Evolutionary conservation across 2,113 vertebrate genomes (phyloP), one percentile per base, ranked within the genome.

Genomic region (Campylomormyrus tamandua): DNA sequence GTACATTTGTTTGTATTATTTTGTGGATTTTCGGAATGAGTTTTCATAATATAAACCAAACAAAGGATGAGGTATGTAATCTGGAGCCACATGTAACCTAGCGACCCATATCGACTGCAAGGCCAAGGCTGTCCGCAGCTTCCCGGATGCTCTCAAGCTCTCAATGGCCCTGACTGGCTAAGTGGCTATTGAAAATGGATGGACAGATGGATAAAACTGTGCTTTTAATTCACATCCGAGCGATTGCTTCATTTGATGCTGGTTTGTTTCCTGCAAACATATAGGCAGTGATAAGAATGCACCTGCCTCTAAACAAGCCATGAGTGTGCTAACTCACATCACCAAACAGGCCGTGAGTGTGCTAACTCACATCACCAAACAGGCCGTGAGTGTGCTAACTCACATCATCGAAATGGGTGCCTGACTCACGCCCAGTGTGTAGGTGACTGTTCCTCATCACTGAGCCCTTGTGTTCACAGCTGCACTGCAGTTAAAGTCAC

Each of bases 1-100:
- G 46, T 83, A 58, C 24, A 90, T 88, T 31, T 77, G 66, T 53
- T 58, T 17, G 87, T 83, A 6, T 88, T 52, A 53, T 88, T 90
- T 88, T 74, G 31, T 5, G 24, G n/a, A 87, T 45, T 87, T 77
- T 48, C 9, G 0, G 49, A 74, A 74, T 87, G 46, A 42, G 74
- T 80, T 88, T 70, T 66, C 19, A 89, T 31, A 50, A 89, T 17
- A 35, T 21, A 77, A 84, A 45, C 46, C 21, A 45, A 84, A 84
- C 46, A 84, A 11, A 13, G 0, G 48, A 46, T n/a, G 19, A 86
- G 24, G 24, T 27, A 50, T 86, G 11, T 27, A 86, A 50, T 48
- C 45, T 31, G 46, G 46, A 48, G 35, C 35, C 74, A 42, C 6
- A 80, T 80, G 35, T 42, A 80, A 42, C 31, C 74, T 80, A 35